Evolutionary conservation across 1,140 invertebrate species (phyloP).

Genomic region (Drosophila virilis): DNA sequence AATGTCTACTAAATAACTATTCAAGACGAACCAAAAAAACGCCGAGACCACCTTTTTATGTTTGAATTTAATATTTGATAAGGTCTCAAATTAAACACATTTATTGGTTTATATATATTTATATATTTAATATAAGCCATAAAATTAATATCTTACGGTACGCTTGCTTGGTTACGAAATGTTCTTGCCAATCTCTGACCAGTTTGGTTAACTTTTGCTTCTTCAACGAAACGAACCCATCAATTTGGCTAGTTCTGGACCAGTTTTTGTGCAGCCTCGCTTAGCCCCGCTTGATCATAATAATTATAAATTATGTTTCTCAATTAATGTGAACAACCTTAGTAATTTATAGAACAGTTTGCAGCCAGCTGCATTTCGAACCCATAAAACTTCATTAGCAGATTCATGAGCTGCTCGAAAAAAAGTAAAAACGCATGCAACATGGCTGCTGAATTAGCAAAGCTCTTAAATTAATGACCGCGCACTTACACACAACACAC

Average conservation of each 20-base stretch:
- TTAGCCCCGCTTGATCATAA: conserved; percentile 13
- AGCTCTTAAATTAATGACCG: conserved; percentile 73
- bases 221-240: not conserved
- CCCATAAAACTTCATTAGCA: conserved; percentile 79
- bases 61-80: too few species aligned
- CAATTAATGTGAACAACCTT: conserved; percentile 39
- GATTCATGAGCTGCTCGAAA: conserved; percentile 22
- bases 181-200: too few species aligned
- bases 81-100: too few species aligned
- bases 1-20: too few species aligned
- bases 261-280: not conserved
- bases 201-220: not conserved
- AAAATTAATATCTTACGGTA: too few species aligned
- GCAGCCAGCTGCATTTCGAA: conserved; percentile 59
- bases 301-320: conserved; percentile 44
- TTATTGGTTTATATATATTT: not conserved
- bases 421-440: conserved; percentile 14
- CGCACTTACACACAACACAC: conserved; percentile 30
- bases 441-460: conserved; percentile 61
- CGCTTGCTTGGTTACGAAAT: too few species aligned
- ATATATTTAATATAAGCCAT: not conserved
- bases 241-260: not conserved
- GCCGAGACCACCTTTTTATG: too few species aligned
- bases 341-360: conserved; percentile 11
- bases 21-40: too few species aligned